Evolutionary conservation across 2,888 invertebrate species (phyloP).

Genomic region (Miltochrista miniata): DNA sequence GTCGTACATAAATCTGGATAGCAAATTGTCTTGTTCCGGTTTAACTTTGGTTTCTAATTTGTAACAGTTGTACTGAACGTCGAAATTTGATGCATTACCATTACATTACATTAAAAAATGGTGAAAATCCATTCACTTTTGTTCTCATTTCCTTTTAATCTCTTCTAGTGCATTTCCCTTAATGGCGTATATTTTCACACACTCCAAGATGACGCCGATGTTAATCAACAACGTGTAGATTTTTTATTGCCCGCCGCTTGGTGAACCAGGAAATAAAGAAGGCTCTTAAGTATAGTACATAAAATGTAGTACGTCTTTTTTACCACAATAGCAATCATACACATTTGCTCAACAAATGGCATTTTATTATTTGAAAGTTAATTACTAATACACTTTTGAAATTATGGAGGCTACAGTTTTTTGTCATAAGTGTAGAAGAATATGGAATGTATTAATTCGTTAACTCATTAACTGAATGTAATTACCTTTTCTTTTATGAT

Average conservation of each 20-base stretch:
- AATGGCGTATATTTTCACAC: slow-evolving; percentile 68
- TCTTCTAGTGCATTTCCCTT: too few relatives aligned
- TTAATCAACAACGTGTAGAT: too few relatives aligned
- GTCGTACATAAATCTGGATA: too few relatives aligned
- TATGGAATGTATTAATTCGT: slow-evolving; percentile 43
- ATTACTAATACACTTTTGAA: slow-evolving; percentile 30
- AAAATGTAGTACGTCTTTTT: slow-evolving; percentile 40
- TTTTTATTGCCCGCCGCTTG: too few relatives aligned
- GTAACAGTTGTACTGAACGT: too few relatives aligned
- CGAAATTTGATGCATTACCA: too few relatives aligned
- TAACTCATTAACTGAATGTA: slow-evolving; percentile 60
- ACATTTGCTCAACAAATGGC: slow-evolving; percentile 27
- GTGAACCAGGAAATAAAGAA: slow-evolving; percentile 61
- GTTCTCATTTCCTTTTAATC: too few relatives aligned
- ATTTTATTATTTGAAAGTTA: slow-evolving; percentile 25
- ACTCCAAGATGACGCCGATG: slow-evolving; percentile 50
- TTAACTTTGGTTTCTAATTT: too few relatives aligned
- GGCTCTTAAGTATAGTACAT: slow-evolving; percentile 27
- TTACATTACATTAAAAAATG: too few relatives aligned
- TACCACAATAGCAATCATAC: slow-evolving; percentile 34
- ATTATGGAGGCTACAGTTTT: slow-evolving; percentile 26
- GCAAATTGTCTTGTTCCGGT: too few relatives aligned
- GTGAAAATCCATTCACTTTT: too few relatives aligned
- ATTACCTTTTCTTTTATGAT: slow-evolving; percentile 56
- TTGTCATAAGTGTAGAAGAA: slow-evolving; percentile 29